Evolutionary conservation across 2,113 vertebrate species (phyloP), one percentile per base, ranked within the genome.

Genomic region (Ploceus nigricollis): DNA sequence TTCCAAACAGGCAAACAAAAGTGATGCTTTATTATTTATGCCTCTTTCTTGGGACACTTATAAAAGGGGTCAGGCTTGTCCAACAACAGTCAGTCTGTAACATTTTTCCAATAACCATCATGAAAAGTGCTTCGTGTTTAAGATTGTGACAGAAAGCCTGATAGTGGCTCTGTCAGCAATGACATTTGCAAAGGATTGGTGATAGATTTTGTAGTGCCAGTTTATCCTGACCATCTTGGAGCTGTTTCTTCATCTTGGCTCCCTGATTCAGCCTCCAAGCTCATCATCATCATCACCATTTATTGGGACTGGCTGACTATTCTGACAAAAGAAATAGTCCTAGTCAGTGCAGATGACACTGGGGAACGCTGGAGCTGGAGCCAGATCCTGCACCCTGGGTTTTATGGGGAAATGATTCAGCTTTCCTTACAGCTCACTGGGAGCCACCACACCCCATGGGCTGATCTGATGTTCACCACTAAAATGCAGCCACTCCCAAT

Each of bases 221-320:
- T 92, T 94, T 77, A 64, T 48, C 15, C 20, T 54, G n/a, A 58
- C 75, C 31, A 33, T 48, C 16, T 61, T 73, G 50, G n/a, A 80
- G 22, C 10, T 71, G 16, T 88, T 95, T 95, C 88, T 90, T 94
- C 90, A 94, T 78, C 76, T 92, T 82, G 53, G 35, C 58, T 48
- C 31, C 37, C 63, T 78, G 68, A 92, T 77, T 91, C 90, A 78
- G 51, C 51, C 71, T 65, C 47, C 68, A 68, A 30, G 18, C 17
- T 92, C 64, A 25, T 96, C 48, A 27, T 91, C 45, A 30, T 86
- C 42, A 33, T 45, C 33, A 76, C 20, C 24, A 27, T 96, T 95
- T 96, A 90, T 86, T 90, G 60, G 56, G 25, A 35, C 31, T 81
- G 57, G 66, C 63, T 70, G 56, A 53, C 33, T 68, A 4, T 75